phyloP scores from a whole-genome alignment of 2,888 invertebrate genomes.

The Oscheius onirici region DNA sequence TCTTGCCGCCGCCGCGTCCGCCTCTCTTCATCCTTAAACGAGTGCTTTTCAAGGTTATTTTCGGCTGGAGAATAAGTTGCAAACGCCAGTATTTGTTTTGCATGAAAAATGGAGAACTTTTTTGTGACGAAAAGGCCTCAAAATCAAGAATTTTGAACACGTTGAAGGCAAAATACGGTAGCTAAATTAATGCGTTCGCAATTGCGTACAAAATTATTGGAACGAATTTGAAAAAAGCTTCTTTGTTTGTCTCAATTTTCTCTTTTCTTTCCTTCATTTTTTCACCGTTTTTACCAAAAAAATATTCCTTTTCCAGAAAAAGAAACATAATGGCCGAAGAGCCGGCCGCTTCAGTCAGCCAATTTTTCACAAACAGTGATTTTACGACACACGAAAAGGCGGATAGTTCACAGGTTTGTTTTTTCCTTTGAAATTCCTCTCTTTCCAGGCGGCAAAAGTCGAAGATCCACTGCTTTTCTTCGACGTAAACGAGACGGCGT shows the following conservation, averaged over 20 bases:
- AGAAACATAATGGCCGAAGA: not conserved
- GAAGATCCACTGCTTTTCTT: slow-evolving; percentile 52
- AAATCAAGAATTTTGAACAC: not conserved
- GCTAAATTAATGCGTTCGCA: not conserved
- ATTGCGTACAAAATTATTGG: not conserved
- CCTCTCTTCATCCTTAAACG: slow-evolving; percentile 7
- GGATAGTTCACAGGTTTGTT: not conserved
- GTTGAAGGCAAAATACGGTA: not conserved
- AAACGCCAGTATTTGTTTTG: too few species aligned
- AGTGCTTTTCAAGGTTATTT: not conserved
- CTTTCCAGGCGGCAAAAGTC: slow-evolving; percentile 17
- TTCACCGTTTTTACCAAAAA: not conserved
- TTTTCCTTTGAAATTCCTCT: not conserved
- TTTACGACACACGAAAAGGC: not conserved
- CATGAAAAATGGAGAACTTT: too few species aligned
- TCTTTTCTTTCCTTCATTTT: not conserved
- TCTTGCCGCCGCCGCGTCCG: not conserved
- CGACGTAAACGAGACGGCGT: slow-evolving; percentile 50
- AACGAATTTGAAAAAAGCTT: not conserved
- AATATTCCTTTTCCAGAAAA: not conserved
- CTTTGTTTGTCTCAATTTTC: not conserved
- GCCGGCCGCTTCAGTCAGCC: not conserved
- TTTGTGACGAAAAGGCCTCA: too few species aligned
- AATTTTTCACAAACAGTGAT: slow-evolving; percentile 22
- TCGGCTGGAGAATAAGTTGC: not conserved